These are phyloP conservation scores for Muricea muricata DNA, from an alignment of 92 coral and sea anemone genomes.

Conservation along the genomic window DNA sequence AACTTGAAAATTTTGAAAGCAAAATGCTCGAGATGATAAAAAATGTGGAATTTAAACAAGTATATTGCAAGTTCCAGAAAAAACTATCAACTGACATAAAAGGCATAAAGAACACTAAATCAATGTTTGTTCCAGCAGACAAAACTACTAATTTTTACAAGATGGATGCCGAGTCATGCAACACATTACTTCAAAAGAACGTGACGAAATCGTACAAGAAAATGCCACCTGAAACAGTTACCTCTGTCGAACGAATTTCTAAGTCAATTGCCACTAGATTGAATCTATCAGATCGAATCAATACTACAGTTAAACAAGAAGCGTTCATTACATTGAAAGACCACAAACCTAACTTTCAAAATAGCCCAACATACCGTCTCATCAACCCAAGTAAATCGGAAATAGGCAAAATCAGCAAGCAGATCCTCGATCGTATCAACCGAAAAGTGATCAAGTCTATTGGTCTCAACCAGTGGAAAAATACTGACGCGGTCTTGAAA, in stretches of 20 bases:
- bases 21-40: conserved; percentile 31
- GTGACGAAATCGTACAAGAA: conserved; percentile 55
- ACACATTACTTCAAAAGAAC: conserved; percentile 5
- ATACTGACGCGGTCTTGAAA: background rate
- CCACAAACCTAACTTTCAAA: conserved; percentile 48
- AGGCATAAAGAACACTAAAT: conserved; percentile 33
- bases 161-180: conserved; percentile 40
- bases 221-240: too few relatives aligned
- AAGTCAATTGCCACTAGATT: too few relatives aligned
- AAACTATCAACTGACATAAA: conserved; percentile 49
- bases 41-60: conserved; percentile 51
- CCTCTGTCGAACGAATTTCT: too few relatives aligned
- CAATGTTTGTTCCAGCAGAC: conserved; percentile 60
- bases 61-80: conserved; percentile 45
- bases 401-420: conserved; percentile 44
- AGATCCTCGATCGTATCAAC: conserved; percentile 37
- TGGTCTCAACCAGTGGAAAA: background rate
- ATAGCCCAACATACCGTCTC: conserved; percentile 41
- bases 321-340: conserved; percentile 46
- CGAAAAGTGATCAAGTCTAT: background rate
- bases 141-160: conserved; percentile 62
- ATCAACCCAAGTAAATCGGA: conserved; percentile 54
- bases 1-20: background rate
- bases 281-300: background rate
- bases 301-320: conserved; percentile 25